phyloP scores from a whole-genome alignment of 2,888 invertebrate genomes.

The Gasteruption jaculator region DNA sequence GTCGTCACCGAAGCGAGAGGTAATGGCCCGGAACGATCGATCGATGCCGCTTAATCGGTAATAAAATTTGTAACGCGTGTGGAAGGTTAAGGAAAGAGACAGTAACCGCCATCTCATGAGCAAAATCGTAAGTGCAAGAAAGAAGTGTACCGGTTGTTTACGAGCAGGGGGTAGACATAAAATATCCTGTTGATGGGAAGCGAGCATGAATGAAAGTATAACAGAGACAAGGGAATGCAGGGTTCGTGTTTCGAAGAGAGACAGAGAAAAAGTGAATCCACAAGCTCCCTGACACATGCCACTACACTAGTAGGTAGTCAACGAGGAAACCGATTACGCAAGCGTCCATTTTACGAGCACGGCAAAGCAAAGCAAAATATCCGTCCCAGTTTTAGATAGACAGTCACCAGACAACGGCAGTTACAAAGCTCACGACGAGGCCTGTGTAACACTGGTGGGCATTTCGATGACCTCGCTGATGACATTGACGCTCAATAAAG shows the following conservation, averaged over 20 bases:
- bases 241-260: constrained; percentile 17
- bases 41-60: too few relatives aligned
- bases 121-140: too few relatives aligned
- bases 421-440: constrained; percentile 9
- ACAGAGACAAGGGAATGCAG: too few relatives aligned
- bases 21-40: too few relatives aligned
- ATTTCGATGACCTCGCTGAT: constrained; percentile 22
- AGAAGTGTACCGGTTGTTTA: constrained; percentile 28
- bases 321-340: constrained; percentile 25
- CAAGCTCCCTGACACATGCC: constrained; percentile 16
- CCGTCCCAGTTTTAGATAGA: constrained; percentile 27
- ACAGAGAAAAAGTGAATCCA: constrained; percentile 20
- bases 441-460: constrained; percentile 7
- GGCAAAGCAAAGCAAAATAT: too few relatives aligned
- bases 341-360: constrained; percentile 31
- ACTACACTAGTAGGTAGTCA: too few relatives aligned
- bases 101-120: too few relatives aligned
- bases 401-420: constrained; percentile 31
- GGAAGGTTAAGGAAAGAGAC: too few relatives aligned
- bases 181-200: constrained; percentile 27
- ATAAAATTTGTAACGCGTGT: too few relatives aligned
- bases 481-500: constrained; percentile 19
- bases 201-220: constrained; percentile 33
- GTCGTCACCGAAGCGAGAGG: too few relatives aligned
- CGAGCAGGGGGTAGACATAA: constrained; percentile 31